Evolutionary conservation across 2,113 vertebrate genomes (phyloP), one percentile per base, ranked within the genome.

Genomic region (Nothobranchius furzeri): DNA sequence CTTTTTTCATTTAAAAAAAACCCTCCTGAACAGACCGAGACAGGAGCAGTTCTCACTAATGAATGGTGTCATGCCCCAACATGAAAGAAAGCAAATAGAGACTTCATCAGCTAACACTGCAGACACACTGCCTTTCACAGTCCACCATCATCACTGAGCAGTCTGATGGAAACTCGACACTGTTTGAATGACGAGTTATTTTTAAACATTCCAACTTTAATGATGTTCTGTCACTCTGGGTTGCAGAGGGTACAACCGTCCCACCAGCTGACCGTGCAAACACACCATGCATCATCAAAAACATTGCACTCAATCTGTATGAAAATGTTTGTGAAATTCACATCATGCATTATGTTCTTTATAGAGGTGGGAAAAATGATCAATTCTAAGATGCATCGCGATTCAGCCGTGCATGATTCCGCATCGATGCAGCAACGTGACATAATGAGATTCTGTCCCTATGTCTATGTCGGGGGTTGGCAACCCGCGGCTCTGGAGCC

Each of bases 51-150:
- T 84, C 75, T 73, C 50, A 75, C 64, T 79, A 87, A 81, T 79
- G 76, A 83, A 60, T 45, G 62, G 73, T 87, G 87, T 81, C 79
- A 50, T 59, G 85, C 66, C 84, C 84, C 78, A 60, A 82, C 82
- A 88, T 58, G 74, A 83, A 83, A 83, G 64, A 75, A 66, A 73
- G 82, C 83, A 65, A 85, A 82, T 75, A 70, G 56, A 76, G 46
- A 79, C 83, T 85, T 81, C 75, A 87, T 87, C 77, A 83, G 73
- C 74, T 75, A 54, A 64, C 45, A 30, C 40, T 36, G 73, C 70
- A 55, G 61, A n/a, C 58, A 60, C 52, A 3, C 71, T 57, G 40
- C 61, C 79, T 80, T 68, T 87, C 85, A 87, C 55, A 60, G 68
- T 74, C 56, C 53, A 85, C 85, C 72, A 83, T 68, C 61, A 2